Base-by-base conservation (phyloP, 2,888 invertebrate species). In the Agrypnus murinus region DNA sequence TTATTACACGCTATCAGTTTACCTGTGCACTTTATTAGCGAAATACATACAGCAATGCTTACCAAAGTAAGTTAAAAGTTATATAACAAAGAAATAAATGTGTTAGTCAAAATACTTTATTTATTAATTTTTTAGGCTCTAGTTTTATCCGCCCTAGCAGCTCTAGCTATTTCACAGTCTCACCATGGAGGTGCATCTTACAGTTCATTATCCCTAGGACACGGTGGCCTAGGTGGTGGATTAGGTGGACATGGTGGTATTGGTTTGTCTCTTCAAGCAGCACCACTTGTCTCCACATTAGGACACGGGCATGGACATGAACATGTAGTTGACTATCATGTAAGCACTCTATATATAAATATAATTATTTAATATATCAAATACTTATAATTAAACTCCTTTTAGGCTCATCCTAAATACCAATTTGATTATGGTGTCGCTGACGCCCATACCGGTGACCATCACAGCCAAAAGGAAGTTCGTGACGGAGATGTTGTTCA, bases 351-450 rank as follows among this genome's bases (percentile, higher is more conserved):
- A n/a, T n/a, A n/a, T n/a, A n/a, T n/a, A n/a, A n/a, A n/a, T n/a
- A n/a, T n/a, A n/a, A n/a, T n/a, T n/a, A n/a, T n/a, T n/a, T n/a
- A n/a, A n/a, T n/a, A n/a, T n/a, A n/a, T n/a, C n/a, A n/a, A n/a
- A n/a, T n/a, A n/a, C n/a, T n/a, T n/a, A n/a, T n/a, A n/a, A n/a
- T n/a, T n/a, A n/a, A n/a, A n/a, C n/a, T n/a, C 8, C 7, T 34
- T 55, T 12, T 38, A 91, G 91, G 90, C 91, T 12, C 90, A 90
- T 78, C 90, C 91, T 31, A 89, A 89, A 80, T 89, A 89, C 78
- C 84, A 81, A 62, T 89, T 89, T 82, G 88, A 89, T 77, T 89
- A 89, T 74, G 89, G 89, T 32, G 89, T 89, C 32, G 87, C 88
- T 67, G 89, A 89, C 80, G 87, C 87, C 78, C 88, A 88, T 78